Base-by-base conservation (phyloP, 2,113 vertebrate genomes). In the Eulemur macaco region DNA sequence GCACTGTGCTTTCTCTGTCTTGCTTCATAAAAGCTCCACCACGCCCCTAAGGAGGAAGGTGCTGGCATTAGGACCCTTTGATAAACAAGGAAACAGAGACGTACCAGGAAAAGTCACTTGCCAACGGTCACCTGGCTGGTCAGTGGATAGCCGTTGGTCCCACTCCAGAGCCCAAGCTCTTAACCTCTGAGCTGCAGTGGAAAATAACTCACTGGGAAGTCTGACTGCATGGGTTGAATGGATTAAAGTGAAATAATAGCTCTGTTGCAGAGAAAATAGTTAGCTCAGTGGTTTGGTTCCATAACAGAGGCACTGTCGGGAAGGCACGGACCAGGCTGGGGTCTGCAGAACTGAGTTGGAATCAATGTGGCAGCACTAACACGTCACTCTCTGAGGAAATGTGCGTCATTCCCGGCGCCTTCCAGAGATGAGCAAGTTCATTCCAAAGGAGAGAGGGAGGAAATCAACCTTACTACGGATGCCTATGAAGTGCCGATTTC, bases 291-390 rank as follows among this genome's bases (percentile, higher is more conserved):
- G 23, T 27, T 37, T 29, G 23, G 50, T 10, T 42, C 20, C 9
- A 0, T 11, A 7, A 4, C 0, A 3, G 54, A 25, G 14, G 18
- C 5, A 13, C 9, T 1, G 12, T 23, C 58, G 0, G 0, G 17
- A 2, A 1, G 17, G 37, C n/a, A 25, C 29, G 42, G 29, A 23
- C 45, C 84, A 42, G 66, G 66, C 3, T 7, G 39, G 14, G 47
- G 20, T 8, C 63, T 47, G 6, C 0, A 25, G 15, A 20, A 50
- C 34, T 39, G 86, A 23, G 27, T 37, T 3, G 20, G 50, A 42
- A 4, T 13, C 14, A 4, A 11, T 0, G 2, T 4, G 8, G 15
- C 5, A 21, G 9, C 20, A 8, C n/a, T 13, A 2, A 60, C 39
- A 37, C 5, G 8, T 10, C 34, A 2, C 6, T 52, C 31, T 42